Evolutionary conservation across 2,113 vertebrate species (phyloP), one percentile per base, ranked within the genome.

Genomic region (Anhinga rufa): DNA sequence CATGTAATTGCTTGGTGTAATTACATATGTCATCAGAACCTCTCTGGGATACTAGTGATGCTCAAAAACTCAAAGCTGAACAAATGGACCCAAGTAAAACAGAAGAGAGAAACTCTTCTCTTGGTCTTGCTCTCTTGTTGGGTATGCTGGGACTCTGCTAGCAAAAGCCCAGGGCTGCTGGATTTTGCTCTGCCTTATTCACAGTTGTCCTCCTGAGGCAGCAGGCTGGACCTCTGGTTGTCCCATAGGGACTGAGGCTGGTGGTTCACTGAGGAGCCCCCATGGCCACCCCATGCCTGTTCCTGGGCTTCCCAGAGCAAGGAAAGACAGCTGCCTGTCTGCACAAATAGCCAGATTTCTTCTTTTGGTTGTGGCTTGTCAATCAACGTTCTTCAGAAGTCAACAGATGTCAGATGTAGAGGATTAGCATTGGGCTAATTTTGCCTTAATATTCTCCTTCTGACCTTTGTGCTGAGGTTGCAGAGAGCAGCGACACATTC

Each of bases 221-320:
- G 52, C 69, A 82, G 65, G 38, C 10, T 49, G 42, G 32, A 75
- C 9, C 21, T 80, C 72, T 83, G 58, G 10, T 29, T 88, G 60
- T 65, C 16, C 46, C 40, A 13, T 4, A 14, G 64, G 24, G 34
- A n/a, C 18, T 48, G 31, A 62, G 19, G 15, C 9, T 51, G 60
- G 17, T 48, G 29, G 4, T 64, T 93, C 61, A 79, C 38, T 64
- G 24, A 60, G 61, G 22, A 83, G 29, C n/a, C 17, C 29, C 51
- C 34, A n/a, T 5, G 24, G 36, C 31, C 22, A 69, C 29, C 29
- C 22, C 0, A 0, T 49, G 71, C 51, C 64, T 36, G 26, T 48
- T 58, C 46, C 64, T 49, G 31, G 58, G 15, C 17, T 91, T 78
- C 61, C 22, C 72, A 78, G 28, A 40, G 12, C 1, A 3, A 87